phyloP scores from a whole-genome alignment of 2,888 invertebrate species.

The Clepsis dumicolana region DNA sequence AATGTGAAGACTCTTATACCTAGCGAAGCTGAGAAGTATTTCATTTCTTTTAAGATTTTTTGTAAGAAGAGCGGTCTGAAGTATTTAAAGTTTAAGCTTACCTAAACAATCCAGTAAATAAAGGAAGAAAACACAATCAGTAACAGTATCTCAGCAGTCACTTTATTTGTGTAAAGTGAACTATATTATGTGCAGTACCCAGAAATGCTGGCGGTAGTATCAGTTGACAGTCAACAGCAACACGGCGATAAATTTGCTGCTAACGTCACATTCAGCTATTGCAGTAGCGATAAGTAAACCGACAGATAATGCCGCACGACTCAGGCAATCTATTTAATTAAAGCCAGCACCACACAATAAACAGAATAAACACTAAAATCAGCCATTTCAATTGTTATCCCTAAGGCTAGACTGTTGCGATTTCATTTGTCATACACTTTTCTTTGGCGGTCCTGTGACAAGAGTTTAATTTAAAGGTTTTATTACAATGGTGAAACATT shows the following conservation, averaged over 20 bases:
- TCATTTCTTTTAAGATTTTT: no score
- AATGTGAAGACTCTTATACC: no score
- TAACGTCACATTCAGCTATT: constrained; percentile 70
- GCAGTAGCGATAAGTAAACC: constrained; percentile 46
- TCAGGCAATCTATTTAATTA: constrained; percentile 22
- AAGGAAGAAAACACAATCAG: neutral
- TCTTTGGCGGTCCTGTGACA: constrained; percentile 34
- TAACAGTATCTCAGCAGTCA: neutral
- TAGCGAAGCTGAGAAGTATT: no score
- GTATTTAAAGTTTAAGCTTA: no score
- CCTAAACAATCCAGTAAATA: neutral
- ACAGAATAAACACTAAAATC: constrained; percentile 2
- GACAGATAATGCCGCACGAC: constrained; percentile 29
- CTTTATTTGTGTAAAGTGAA: constrained; percentile 9
- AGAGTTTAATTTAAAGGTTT: constrained; percentile 40
- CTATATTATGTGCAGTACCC: constrained; percentile 8
- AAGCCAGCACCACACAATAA: constrained; percentile 3
- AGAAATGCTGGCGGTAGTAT: constrained; percentile 54
- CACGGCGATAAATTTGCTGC: constrained; percentile 72
- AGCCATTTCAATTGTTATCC: neutral
- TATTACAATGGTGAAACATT: constrained; percentile 53
- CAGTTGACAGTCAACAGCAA: constrained; percentile 76
- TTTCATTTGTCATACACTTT: constrained; percentile 28
- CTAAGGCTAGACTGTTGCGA: constrained; percentile 9
- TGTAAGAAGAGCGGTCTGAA: neutral